A percentile compares a stretch with the other conserved stretches of the same genome.
Conservation (phyloP, 2,888 invertebrate genomes). For the Tenthredo distinguenda region DNA sequence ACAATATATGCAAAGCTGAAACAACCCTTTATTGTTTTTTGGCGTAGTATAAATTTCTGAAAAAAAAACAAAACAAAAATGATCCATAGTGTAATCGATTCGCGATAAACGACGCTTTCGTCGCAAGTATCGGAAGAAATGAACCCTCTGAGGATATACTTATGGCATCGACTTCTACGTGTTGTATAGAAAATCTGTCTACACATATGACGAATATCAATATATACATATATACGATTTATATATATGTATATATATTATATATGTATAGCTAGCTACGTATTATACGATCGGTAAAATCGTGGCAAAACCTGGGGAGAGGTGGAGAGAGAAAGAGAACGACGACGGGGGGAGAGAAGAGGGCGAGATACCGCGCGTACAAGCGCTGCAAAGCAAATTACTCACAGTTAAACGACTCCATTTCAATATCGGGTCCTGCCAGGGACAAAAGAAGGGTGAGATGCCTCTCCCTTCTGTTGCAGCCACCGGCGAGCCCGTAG, state of each 20-base stretch:
- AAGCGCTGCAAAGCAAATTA: conserved; percentile 82
- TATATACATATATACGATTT: not conserved
- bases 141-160: not conserved
- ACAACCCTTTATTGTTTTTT: not conserved
- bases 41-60: not conserved
- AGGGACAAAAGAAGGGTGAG: conserved; percentile 82
- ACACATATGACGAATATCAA: not conserved
- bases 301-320: conserved; percentile 46
- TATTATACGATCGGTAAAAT: conserved; percentile 27
- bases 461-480: conserved; percentile 75
- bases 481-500: conserved; percentile 44
- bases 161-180: not conserved
- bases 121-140: not conserved
- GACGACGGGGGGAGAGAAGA: conserved; percentile 65
- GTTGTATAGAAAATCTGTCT: not conserved
- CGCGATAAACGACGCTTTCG: not conserved
- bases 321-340: conserved; percentile 60
- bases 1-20: not conserved
- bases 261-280: not conserved
- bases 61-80: not conserved
- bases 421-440: conserved; percentile 82
- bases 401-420: conserved; percentile 86
- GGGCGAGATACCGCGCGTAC: conserved; percentile 70
- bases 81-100: not conserved
- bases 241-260: not conserved